Evolutionary conservation across 1,140 invertebrate genomes (phyloP), one percentile per base, ranked within the genome.

Genomic region (Sitodiplosis mosellana): DNA sequence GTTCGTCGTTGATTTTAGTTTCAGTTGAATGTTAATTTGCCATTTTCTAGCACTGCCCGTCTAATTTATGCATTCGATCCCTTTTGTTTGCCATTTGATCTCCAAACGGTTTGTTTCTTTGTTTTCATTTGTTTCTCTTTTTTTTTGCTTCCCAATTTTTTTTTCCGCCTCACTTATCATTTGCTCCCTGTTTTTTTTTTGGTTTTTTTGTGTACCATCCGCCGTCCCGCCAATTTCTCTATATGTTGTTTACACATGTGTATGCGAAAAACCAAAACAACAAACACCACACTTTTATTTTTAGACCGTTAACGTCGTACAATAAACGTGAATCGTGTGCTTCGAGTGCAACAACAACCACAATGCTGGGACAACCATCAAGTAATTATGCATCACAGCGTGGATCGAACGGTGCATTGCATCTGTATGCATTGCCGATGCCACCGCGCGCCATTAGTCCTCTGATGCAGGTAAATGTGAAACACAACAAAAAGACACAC

Each of bases 281-380:
- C 38, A 41, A 7, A 41, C 11, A n/a, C 11, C 11, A 43, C 5
- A 43, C 18, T 43, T 43, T 18, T 46, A 34, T 21, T 14, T 46
- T 46, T 55, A 63, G 61, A 21, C 61, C 60, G 5, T 50, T 63
- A 17, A 63, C 61, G 34, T 55, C 60, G n/a, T 60, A 61, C 47
- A 59, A 60, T 11, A 59, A 59, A 48, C 54, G 60, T 15, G 61
- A 63, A 44, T 63, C 61, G 7, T 60, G 61, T 46, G 61, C 61
- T 22, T 63, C 61, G 12, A 62, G 59, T 46, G 59, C 59, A 33
- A 64, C 61, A 49, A 64, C 61, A 46, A 64, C 61, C 21, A 63
- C 61, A 18, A 45, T 63, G 51, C 52, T 63, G 47, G 61, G 59
- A 33, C 59, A 58, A 14, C 57, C 61, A 51, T 20, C 19, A 1